phyloP scores from a whole-genome alignment of 2,113 vertebrate genomes.

The Pachyramphus minor region DNA sequence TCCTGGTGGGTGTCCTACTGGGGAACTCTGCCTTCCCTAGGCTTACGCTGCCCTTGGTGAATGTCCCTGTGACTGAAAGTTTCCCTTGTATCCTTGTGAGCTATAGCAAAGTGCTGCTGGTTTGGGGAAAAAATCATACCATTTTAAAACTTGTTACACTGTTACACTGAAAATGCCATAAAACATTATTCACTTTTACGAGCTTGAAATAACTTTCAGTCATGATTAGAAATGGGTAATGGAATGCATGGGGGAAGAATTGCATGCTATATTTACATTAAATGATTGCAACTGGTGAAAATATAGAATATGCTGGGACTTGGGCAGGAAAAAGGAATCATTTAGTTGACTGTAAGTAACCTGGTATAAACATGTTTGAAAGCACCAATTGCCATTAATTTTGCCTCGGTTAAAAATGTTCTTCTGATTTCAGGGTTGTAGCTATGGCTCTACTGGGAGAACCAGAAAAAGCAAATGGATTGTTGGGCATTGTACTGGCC shows the following conservation, averaged over 20 bases:
- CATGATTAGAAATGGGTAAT: background rate
- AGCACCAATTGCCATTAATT: background rate
- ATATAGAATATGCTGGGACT: background rate
- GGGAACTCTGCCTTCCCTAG: background rate
- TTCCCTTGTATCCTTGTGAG: background rate
- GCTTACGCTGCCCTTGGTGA: background rate
- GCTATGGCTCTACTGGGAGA: conserved; percentile 85
- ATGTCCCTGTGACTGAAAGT: background rate
- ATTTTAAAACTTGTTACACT: background rate
- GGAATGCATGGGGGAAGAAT: background rate
- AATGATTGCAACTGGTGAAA: background rate
- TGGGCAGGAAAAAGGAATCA: background rate
- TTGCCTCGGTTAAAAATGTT: background rate
- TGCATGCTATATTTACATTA: background rate
- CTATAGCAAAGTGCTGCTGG: background rate
- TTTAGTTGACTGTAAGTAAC: background rate
- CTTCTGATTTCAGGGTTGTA: conserved; percentile 73
- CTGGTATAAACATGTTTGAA: background rate
- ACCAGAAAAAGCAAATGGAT: conserved; percentile 76
- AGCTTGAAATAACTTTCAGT: background rate
- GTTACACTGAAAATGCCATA: background rate
- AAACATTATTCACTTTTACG: background rate
- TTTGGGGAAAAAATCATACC: background rate
- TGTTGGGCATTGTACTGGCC: conserved; percentile 83
- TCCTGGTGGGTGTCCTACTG: background rate